A percentile compares a stretch with the other conserved stretches of the same genome.
Conservation (phyloP, 2,113 vertebrate genomes). For the Cichladusa arquata region DNA sequence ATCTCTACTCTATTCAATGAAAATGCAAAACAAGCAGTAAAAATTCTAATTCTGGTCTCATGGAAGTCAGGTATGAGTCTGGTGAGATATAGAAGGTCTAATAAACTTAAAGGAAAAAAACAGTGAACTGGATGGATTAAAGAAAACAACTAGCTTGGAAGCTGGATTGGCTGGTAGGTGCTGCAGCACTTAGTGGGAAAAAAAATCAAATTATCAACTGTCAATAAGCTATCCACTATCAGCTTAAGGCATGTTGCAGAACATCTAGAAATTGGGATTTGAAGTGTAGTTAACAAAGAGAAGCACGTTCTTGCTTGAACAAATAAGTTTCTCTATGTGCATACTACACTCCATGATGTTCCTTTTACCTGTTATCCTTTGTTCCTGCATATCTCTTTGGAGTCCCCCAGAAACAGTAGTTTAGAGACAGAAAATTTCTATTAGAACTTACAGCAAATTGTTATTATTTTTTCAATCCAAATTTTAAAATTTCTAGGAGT, state of each 20-base stretch:
- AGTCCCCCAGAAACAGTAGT: background rate
- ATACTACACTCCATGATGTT: background rate
- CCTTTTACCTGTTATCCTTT: background rate
- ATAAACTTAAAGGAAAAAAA: background rate
- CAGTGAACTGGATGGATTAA: background rate
- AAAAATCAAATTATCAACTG: background rate
- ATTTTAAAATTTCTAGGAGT: background rate
- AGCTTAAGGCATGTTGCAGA: background rate
- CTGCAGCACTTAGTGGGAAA: background rate
- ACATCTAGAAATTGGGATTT: background rate
- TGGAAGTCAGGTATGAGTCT: background rate
- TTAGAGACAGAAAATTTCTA: background rate
- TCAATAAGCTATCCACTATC: background rate
- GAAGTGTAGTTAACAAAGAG: background rate
- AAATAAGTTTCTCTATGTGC: background rate
- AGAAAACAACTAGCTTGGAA: background rate
- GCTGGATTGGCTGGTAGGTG: background rate
- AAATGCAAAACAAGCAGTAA: background rate
- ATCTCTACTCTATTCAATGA: background rate
- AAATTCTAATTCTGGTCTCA: background rate
- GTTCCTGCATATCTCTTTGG: background rate
- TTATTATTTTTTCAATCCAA: background rate
- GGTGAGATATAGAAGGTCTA: background rate
- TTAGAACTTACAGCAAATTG: background rate
- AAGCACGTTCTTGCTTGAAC: background rate